Base-by-base conservation (phyloP, 2,113 vertebrate species). In the Rhinichthys klamathensis region DNA sequence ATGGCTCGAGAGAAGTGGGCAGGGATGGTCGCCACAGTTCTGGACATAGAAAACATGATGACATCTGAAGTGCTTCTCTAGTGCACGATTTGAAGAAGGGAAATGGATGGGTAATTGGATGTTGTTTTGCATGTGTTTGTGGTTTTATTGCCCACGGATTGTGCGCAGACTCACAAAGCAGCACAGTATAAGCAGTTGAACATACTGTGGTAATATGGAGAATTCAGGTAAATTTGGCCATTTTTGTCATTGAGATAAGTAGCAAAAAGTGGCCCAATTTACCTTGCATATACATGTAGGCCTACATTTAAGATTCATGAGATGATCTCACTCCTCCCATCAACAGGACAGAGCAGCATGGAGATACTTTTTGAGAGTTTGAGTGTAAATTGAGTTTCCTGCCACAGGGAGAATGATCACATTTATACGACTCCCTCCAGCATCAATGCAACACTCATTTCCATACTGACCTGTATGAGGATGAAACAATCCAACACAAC, bases 61-160 rank as follows among this genome's bases (percentile, higher is more conserved):
- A 41, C 18, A 35, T 13, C 21, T 78, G 25, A 78, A 78, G 44
- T 82, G 63, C 10, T 51, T 65, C 61, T 67, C 21, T 67, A 69
- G 16, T 12, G 25, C 25, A 32, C 0, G 9, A 32, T 6, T 1
- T 3, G 41, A 54, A 69, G 27, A 82, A 51, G 44, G 44, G 10
- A 69, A 82, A 69, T 82, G 80, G 61, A 82, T 23, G 44, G 38
- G 10, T 81, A 69, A 81, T 67, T 69, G 79, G 63, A 69, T 32
- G 41, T 51, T 30, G 44, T 51, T 69, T 21, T 23, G 63, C 63
- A 82, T 35, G 44, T 4, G 25, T 65, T 51, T 65, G 61, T 61
- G 78, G 61, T 30, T 27, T 51, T 51, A 6, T 23, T 51, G 38
- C 27, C n/a, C 25, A 23, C 0, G 23, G 76, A 78, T 5, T 15